Base-by-base conservation (phyloP, 2,113 vertebrate genomes). In the Crotophaga sulcirostris region DNA sequence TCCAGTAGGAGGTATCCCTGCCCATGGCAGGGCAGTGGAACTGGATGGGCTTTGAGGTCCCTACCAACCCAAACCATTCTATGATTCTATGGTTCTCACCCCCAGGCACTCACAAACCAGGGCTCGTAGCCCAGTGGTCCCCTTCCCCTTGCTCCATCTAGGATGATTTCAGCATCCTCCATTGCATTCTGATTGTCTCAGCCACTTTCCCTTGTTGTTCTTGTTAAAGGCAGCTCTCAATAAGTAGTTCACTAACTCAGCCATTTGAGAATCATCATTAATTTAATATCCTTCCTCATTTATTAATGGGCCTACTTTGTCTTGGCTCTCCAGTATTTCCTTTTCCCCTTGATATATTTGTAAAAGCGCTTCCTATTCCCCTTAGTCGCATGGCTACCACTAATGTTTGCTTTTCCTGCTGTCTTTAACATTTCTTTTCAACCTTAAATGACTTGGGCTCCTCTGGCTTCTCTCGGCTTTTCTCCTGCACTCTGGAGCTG, bases 221-320 rank as follows among this genome's bases (percentile, higher is more conserved):
- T 96, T 91, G 90, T 96, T 97, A 91, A 85, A 91, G 90, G 91
- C 93, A 95, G 77, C 77, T 95, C 94, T 97, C 93, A 93, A 91
- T 96, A 97, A 95, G 96, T 97, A 97, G 93, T 96, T 97, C 96
- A 94, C 95, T 93, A 96, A 95, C 93, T 96, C 95, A 96, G 96
- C 92, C 96, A 95, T 97, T 97, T 97, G 96, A 97, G 96, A 84
- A 95, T 97, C 97, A 97, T 97, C 96, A 97, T 96, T 97, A 97
- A 97, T 97, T 97, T 97, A 97, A 95, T 96, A 97, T 94, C 96
- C 95, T 95, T 97, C 93, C 96, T 97, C 96, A 97, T 97, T 97
- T 97, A 97, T 97, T 97, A 97, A 97, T 97, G 97, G 96, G 36
- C 72, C 92, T 93, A 96, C 97, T 97, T 96, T 96, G 97, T 95